These are phyloP conservation scores for Yoshiicerus persimilis DNA, from an alignment of 1,140 invertebrate genomes.

Conservation along the genomic window DNA sequence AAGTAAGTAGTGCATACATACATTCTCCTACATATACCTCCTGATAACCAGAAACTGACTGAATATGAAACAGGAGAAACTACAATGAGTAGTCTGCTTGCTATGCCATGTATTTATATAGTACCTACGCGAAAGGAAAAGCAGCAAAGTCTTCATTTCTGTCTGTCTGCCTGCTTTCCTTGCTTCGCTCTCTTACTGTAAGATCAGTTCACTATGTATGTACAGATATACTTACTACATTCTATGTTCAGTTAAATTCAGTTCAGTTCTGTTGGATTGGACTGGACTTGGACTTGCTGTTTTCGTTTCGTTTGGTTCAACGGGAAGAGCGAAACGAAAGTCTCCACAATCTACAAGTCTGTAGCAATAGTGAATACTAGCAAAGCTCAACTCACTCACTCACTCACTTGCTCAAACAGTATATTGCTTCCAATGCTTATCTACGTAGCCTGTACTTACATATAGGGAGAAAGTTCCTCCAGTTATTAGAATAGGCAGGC, in stretches of 20 bases:
- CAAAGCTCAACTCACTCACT: not conserved
- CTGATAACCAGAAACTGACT: not conserved
- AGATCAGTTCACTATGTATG: not conserved
- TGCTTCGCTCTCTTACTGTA: not conserved
- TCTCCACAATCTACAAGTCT: constrained; percentile 11
- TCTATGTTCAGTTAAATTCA: not conserved
- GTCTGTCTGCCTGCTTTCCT: not conserved
- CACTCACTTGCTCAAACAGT: not conserved
- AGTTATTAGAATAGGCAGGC: not conserved
- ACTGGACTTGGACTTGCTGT: not conserved
- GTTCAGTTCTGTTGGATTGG: not conserved
- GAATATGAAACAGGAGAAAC: too few relatives aligned
- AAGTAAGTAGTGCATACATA: not conserved
- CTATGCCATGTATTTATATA: too few relatives aligned
- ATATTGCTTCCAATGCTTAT: not conserved
- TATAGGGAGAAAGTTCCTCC: not conserved
- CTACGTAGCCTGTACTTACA: not conserved
- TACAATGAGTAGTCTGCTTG: too few relatives aligned
- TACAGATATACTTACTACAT: not conserved
- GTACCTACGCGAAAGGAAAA: too few relatives aligned
- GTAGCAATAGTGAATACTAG: not conserved
- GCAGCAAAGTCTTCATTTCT: not conserved
- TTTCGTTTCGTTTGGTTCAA: not conserved
- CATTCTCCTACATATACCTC: not conserved
- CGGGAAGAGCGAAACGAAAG: not conserved